phyloP scores from a whole-genome alignment of 2,888 invertebrate species.

The Nineta flava region DNA sequence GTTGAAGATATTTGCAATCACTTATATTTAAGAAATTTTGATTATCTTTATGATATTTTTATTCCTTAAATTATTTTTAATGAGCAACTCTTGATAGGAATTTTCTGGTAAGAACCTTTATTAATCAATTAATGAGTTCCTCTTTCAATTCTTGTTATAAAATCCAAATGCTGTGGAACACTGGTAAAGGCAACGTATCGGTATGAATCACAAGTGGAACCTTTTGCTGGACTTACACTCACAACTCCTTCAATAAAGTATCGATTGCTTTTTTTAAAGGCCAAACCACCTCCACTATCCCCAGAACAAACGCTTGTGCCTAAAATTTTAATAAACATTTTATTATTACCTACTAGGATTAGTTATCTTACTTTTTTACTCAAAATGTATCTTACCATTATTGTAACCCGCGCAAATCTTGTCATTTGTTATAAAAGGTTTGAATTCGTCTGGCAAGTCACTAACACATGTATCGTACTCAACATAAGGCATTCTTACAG shows the following conservation, averaged over 20 bases:
- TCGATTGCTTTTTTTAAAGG: neutral
- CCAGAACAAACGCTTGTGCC: slow-evolving; percentile 4
- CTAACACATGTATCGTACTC: slow-evolving; percentile 13
- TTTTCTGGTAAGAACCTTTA: too few relatives aligned
- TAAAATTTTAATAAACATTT: neutral
- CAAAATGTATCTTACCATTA: slow-evolving; percentile 6
- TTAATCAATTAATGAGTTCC: too few relatives aligned
- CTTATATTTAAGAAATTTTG: too few relatives aligned
- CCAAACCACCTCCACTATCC: slow-evolving; percentile 5
- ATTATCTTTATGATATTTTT: too few relatives aligned
- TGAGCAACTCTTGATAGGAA: too few relatives aligned
- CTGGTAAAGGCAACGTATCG: neutral
- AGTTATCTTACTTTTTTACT: neutral
- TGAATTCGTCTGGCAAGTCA: slow-evolving; percentile 9
- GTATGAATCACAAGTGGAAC: neutral
- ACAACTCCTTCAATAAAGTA: slow-evolving; percentile 3
- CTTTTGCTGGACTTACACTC: slow-evolving; percentile 2
- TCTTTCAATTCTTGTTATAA: neutral
- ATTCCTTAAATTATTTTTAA: too few relatives aligned
- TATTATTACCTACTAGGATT: too few relatives aligned
- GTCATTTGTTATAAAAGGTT: slow-evolving; percentile 16
- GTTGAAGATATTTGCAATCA: too few relatives aligned
- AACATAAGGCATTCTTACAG: slow-evolving; percentile 12
- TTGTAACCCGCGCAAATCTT: slow-evolving; percentile 22
- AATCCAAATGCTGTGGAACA: neutral